Conservation (phyloP, 2,113 vertebrate species). For the Eonycteris spelaea region DNA sequence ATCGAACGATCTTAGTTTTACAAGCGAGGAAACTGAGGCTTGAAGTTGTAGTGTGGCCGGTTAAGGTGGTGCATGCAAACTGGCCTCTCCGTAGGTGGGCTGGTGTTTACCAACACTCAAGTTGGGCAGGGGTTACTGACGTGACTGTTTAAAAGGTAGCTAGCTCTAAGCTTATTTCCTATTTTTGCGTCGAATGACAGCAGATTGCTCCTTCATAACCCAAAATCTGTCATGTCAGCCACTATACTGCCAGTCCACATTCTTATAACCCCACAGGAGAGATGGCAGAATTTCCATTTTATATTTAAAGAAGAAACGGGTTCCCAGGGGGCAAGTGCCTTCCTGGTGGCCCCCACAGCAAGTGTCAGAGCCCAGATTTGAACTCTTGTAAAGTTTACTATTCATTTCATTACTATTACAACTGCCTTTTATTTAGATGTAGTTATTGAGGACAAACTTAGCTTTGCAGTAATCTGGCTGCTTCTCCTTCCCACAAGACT, state of each 20-base stretch:
- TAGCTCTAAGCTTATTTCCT: not conserved
- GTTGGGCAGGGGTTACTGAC: not conserved
- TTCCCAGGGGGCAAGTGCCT: not conserved
- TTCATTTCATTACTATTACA: not conserved
- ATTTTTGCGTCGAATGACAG: not conserved
- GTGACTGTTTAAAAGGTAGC: not conserved
- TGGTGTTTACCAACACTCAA: not conserved
- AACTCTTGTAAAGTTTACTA: not conserved
- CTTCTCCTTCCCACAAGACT: not conserved
- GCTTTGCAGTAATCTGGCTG: not conserved
- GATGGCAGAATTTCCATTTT: not conserved
- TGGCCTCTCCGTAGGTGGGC: not conserved
- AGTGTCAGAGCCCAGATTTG: not conserved
- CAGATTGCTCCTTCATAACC: not conserved
- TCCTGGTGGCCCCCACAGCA: not conserved
- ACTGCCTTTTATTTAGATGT: not conserved
- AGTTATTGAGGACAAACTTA: not conserved
- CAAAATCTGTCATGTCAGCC: not conserved
- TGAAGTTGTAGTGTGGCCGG: not conserved
- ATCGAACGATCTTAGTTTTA: not conserved
- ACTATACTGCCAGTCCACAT: not conserved
- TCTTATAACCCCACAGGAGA: not conserved
- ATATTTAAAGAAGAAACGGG: not conserved
- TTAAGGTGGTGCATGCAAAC: accelerated
- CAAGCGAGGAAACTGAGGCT: not conserved